Percentiles rank a stretch among this genome's conserved stretches.
phyloP scores from a whole-genome alignment of 2,888 invertebrate genomes.

The Trissoscelio sp. region DNA sequence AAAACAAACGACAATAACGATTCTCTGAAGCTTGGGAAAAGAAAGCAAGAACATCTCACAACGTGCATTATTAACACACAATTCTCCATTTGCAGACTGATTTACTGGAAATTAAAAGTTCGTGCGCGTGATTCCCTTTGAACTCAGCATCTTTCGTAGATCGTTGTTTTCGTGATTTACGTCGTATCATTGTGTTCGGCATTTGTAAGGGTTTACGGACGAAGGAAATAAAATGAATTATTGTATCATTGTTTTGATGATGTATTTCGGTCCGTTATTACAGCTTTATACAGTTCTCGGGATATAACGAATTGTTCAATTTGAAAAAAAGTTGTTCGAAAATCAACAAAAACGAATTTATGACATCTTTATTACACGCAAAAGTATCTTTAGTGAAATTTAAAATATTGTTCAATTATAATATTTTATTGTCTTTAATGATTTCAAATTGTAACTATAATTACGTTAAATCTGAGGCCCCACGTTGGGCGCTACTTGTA shows the following conservation, averaged over 20 bases:
- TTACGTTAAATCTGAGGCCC: too few species aligned
- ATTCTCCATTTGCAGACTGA: conserved; percentile 33
- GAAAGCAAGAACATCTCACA: conserved; percentile 35
- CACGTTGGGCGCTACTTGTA: too few species aligned
- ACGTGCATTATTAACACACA: conserved; percentile 56
- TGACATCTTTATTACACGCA: conserved; percentile 1
- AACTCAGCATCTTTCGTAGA: conserved; percentile 39
- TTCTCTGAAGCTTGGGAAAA: neutral
- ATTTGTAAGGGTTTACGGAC: conserved; percentile 54
- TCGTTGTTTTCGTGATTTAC: conserved; percentile 57
- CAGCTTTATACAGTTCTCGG: conserved; percentile 23
- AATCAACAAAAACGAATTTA: conserved; percentile 2
- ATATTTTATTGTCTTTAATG: neutral
- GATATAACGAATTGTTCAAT: conserved; percentile 33
- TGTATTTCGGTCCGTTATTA: conserved; percentile 57
- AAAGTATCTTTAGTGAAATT: neutral
- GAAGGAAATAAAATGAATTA: conserved; percentile 64
- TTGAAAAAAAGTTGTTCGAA: conserved; percentile 3
- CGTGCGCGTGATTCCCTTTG: conserved; percentile 46
- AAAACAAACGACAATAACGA: conserved; percentile 48
- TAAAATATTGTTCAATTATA: neutral
- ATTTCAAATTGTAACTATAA: neutral
- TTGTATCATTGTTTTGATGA: conserved; percentile 59
- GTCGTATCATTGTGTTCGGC: conserved; percentile 58
- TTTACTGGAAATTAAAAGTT: conserved; percentile 63